Evolutionary conservation across 2,888 invertebrate genomes (phyloP), one percentile per base, ranked within the genome.

Genomic region (Cataglyphis altisquamis): DNA sequence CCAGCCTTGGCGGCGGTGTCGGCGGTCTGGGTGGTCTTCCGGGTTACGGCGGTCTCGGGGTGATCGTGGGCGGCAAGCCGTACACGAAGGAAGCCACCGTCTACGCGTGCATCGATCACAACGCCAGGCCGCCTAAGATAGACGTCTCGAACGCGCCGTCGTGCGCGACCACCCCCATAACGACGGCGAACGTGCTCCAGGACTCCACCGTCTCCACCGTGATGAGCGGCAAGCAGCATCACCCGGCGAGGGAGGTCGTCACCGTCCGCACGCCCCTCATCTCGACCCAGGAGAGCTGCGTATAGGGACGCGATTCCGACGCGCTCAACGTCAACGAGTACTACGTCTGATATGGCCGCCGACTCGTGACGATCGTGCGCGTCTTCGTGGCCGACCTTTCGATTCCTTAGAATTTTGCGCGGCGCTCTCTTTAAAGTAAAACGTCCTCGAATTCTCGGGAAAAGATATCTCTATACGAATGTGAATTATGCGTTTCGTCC

Each of bases 21-120:
- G 94, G 93, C 81, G 92, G 93, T 80, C 93, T 93, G 39, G 91
- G 92, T 39, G 89, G 91, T 29, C 90, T 92, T 64, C 90, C 89
- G 60, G 89, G 91, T 67, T 91, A 92, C 66, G 92, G 93, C 89
- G 90, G 92, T 64, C 85, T 91, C 52, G 92, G 93, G 25, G 91
- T 92, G 9, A 92, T 93, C 86, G 93, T 92, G 95, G 92, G 96
- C 95, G 94, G 95, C 92, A 94, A 96, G 95, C 92, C 96, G 94
- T 89, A 96, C 95, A 94, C 96, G 86, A 96, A 97, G 90, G 97
- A 97, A 92, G 96, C 97, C 75, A 97, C 97, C 91, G 96, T 97
- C 93, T 97, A 97, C 94, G 97, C 97, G 84, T 97, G 97, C 95
- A 97, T 97, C 94, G 97, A 97, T 95, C 97, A 97, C 93, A 96